Base-by-base conservation (phyloP, 2,113 vertebrate species). In the Salvator merianae region DNA sequence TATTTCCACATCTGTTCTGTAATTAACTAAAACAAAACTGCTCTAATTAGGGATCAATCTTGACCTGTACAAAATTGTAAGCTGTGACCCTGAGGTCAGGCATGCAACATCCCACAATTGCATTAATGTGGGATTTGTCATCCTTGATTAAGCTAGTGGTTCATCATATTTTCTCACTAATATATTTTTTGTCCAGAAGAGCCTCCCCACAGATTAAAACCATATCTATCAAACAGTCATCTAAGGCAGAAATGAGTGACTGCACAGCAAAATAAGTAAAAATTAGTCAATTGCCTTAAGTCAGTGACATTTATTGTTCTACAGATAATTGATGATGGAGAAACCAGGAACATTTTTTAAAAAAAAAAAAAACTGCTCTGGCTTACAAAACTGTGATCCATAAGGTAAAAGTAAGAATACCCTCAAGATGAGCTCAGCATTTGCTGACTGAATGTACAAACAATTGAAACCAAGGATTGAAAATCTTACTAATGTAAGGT, bases 11-110 rank as follows among this genome's bases (percentile, higher is more conserved):
- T n/a, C 24, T 72, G 4, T n/a, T 34, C 16, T 36, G 38, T 55
- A 69, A 77, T 88, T 82, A 75, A 24, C 36, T 62, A 66, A 62
- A 62, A 30, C 36, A 1, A 43, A 81, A 30, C 66, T 59, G 18
- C 66, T 65, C 22, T 73, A 79, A 86, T 83, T 84, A 80, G 59
- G 7, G 9, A 47, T 68, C 59, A 43, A 30, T 59, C 40, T 18
- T 59, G 66, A 73, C 50, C 40, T 0, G 1, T 4, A 28, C n/a
- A 36, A n/a, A 79, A 72, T 72, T 85, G 55, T 74, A 75, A 47
- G 32, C 76, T 78, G 34, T 85, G 84, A 85, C 69, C 69, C 55
- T 28, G 72, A 78, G 43, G 62, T 78, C 74, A 77, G 18, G 18
- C 26, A 24, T 72, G 20, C 40, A 22, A 65, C 2, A 53, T 9